Base-by-base conservation (phyloP, 2,797 vertebrate species). In the Catamblyrhynchus diadema region DNA sequence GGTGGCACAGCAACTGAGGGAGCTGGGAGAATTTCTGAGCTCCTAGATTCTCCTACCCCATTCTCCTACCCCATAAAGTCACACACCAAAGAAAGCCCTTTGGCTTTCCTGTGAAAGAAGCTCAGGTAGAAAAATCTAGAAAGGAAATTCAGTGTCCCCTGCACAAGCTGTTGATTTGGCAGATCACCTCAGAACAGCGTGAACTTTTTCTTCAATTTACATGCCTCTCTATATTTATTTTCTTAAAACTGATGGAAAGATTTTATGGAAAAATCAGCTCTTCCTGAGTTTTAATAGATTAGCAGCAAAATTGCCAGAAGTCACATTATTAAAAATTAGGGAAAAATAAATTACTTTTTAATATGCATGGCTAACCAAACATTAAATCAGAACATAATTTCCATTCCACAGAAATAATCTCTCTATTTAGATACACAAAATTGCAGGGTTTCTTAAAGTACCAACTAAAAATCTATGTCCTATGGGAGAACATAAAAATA, bases 321-420 rank as follows among this genome's bases (percentile, higher is more conserved):
- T n/a, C 15, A 72, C 15, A 28, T 39, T 41, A 70, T 24, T 37
- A 90, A 93, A 72, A 57, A 56, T 1, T 21, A 59, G 2, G 51
- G 21, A 17, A 71, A 85, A 81, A 72, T 15, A 60, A 69, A 75
- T 75, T 35, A 51, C n/a, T 72, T 83, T 39, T 79, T 80, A 82
- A 70, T 75, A 85, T 67, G 48, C 23, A 59, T 47, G 33, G 42
- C 48, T 83, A 86, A 75, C n/a, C n/a, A 81, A 81, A 84, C 22
- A 67, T 82, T 66, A 86, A 72, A 35, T 66, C n/a, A 70, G 48
- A 89, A 84, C n/a, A 74, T 67, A 54, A 67, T 72, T 84, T 82
- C 24, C 35, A 66, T 60, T 84, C 32, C 56, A 71, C 24, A 57
- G 35, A 84, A 90, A 79, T 62, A 73, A 79, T 66, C 8, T 72